Percentiles rank a stretch among this genome's conserved stretches.
These are phyloP conservation scores for Odontocerum albicorne DNA, from an alignment of 2,888 invertebrate genomes.

Conservation along the genomic window DNA sequence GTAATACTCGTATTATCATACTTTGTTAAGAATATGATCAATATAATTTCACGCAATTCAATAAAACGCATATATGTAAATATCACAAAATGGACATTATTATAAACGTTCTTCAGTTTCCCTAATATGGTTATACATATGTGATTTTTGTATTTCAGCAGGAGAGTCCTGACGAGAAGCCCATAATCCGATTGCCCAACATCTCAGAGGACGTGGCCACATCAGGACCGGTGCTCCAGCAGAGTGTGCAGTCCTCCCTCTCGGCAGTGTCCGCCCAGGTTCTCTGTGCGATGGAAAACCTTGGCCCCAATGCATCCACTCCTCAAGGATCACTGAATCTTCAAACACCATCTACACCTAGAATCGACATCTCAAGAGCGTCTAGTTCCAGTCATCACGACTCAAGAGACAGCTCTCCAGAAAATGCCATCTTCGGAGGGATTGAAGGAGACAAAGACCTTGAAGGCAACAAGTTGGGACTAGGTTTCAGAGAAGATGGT, in stretches of 20 bases:
- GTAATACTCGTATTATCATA: no score
- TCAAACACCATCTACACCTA: slow-evolving; percentile 73
- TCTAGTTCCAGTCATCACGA: slow-evolving; percentile 88
- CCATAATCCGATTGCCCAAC: slow-evolving; percentile 58
- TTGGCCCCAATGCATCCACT: slow-evolving; percentile 41
- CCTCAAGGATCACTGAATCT: slow-evolving; percentile 43
- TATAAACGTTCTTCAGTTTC: no score
- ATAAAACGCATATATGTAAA: no score
- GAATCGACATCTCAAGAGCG: slow-evolving; percentile 87
- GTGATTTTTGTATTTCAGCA: slow-evolving; percentile 46
- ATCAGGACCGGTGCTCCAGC: slow-evolving; percentile 29
- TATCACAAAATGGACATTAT: no score
- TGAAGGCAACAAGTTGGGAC: slow-evolving; percentile 52
- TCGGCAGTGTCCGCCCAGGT: slow-evolving; percentile 50
- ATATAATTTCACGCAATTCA: no score
- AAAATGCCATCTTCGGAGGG: slow-evolving; percentile 78
- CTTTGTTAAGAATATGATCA: no score
- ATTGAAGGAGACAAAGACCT: slow-evolving; percentile 54
- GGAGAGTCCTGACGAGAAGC: slow-evolving; percentile 62
- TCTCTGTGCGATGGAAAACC: slow-evolving; percentile 39
- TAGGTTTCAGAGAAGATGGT: slow-evolving; percentile 74
- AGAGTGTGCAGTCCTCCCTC: slow-evolving; percentile 35
- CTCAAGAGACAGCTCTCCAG: slow-evolving; percentile 82
- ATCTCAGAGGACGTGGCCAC: slow-evolving; percentile 55
- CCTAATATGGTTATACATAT: not conserved